Evolutionary conservation across 2,888 invertebrate species (phyloP).

Genomic region (Pyrocoelia pectoralis): DNA sequence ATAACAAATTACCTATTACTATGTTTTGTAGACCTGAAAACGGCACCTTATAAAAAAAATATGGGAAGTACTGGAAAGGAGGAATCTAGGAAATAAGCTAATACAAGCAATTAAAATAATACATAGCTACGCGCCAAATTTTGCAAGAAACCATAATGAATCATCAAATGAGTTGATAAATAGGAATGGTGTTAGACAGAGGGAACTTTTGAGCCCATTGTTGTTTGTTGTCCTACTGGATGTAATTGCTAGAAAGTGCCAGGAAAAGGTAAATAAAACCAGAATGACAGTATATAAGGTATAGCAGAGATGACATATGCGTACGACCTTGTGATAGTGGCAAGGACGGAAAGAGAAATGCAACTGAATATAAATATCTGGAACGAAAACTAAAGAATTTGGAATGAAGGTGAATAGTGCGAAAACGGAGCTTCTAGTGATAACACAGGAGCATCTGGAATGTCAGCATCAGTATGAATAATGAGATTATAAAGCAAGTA

Average conservation of each 20-base stretch:
- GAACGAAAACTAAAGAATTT: conserved; percentile 13
- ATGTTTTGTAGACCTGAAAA: conserved; percentile 14
- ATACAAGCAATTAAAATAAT: conserved; percentile 17
- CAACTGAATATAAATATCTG: conserved; percentile 21
- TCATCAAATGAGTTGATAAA: conserved; percentile 19
- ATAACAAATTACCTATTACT: conserved; percentile 10
- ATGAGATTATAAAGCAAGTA: too few species aligned
- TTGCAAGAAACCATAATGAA: conserved; percentile 15
- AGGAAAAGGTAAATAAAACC: too few species aligned
- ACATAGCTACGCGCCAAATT: conserved; percentile 11
- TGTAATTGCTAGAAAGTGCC: conserved; percentile 13
- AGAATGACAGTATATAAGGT: background rate
- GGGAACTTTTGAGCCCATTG: conserved; percentile 20
- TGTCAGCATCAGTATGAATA: background rate
- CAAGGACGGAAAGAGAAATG: conserved; percentile 15
- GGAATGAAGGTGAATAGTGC: conserved; percentile 25
- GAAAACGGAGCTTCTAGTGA: conserved; percentile 20
- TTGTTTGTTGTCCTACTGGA: conserved; percentile 23
- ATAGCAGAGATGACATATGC: conserved; percentile 12
- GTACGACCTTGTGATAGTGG: conserved; percentile 22
- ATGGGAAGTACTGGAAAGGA: conserved; percentile 19
- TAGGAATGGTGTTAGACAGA: conserved; percentile 18
- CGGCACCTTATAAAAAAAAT: conserved; percentile 19
- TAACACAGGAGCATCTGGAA: conserved; percentile 1
- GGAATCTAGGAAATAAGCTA: conserved; percentile 20